Percentiles rank a stretch among this genome's conserved stretches.
Conservation (phyloP, 2,888 invertebrate genomes). For the Athalia cordata region DNA sequence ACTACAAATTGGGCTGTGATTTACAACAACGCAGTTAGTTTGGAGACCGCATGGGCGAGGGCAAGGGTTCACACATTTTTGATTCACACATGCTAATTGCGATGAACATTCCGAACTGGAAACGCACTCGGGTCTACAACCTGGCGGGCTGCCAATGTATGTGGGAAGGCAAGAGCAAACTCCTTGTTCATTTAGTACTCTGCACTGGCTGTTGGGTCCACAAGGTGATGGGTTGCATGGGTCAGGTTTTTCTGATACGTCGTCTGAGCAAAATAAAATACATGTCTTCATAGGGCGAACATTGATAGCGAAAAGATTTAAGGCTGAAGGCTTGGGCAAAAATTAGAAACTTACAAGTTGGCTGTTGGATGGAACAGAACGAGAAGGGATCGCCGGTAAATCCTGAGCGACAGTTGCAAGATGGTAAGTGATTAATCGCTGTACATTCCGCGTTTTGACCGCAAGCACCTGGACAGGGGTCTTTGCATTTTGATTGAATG, state of each 20-base stretch:
- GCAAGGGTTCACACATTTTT: conserved; percentile 84
- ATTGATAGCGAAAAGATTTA: not conserved
- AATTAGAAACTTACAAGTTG: conserved; percentile 53
- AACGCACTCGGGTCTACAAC: conserved; percentile 83
- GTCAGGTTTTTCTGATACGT: conserved; percentile 71
- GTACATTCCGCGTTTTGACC: conserved; percentile 72
- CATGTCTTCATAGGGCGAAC: too few relatives aligned
- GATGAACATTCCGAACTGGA: conserved; percentile 83
- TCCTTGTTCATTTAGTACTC: conserved; percentile 81
- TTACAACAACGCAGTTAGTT: conserved; percentile 83
- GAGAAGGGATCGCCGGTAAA: conserved; percentile 72
- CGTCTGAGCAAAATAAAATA: conserved; percentile 46
- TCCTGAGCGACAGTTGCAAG: conserved; percentile 65
- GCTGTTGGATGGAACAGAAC: conserved; percentile 61
- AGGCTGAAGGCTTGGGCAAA: not conserved
- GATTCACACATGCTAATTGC: conserved; percentile 81
- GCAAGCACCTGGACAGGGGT: conserved; percentile 79
- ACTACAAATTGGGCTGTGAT: conserved; percentile 83
- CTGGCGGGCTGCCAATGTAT: conserved; percentile 80
- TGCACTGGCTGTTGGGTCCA: conserved; percentile 86
- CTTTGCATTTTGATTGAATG: conserved; percentile 78
- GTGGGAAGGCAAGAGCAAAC: conserved; percentile 83
- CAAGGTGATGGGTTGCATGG: conserved; percentile 85
- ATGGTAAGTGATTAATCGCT: conserved; percentile 71
- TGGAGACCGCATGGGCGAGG: conserved; percentile 84